Percentiles rank a stretch among this genome's conserved stretches.
Conservation (phyloP, 2,797 vertebrate genomes). For the Pempheris klunzingeri region DNA sequence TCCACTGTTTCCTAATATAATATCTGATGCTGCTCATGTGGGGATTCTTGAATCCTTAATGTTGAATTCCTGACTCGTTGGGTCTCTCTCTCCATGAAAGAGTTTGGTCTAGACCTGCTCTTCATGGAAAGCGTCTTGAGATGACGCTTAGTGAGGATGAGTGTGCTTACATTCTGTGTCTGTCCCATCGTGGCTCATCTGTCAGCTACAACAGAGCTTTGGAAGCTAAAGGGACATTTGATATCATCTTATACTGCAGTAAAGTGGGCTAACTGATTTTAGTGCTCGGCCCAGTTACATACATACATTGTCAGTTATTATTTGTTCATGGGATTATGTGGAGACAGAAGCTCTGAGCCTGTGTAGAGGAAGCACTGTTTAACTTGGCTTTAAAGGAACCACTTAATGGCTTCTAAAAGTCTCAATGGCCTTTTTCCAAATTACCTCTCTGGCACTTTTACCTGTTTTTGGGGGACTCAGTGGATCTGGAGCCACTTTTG, state of each 20-base stretch:
- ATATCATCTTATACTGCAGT: background rate
- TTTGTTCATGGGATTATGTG: background rate
- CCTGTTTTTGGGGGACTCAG: background rate
- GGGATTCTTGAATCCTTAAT: too few species aligned
- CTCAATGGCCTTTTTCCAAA: conserved; percentile 12
- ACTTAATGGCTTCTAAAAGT: conserved; percentile 8
- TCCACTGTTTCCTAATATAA: too few species aligned
- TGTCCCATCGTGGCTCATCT: background rate
- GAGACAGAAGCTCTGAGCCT: background rate
- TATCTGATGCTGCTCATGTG: too few species aligned
- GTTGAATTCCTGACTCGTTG: too few species aligned
- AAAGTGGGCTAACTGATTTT: background rate
- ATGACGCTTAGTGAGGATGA: too few species aligned
- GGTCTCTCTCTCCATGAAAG: too few species aligned
- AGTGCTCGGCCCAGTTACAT: background rate
- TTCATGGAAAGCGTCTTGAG: too few species aligned
- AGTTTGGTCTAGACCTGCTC: too few species aligned
- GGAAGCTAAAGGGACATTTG: too few species aligned
- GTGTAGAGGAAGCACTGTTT: background rate
- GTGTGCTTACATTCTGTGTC: background rate
- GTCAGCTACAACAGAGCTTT: background rate
- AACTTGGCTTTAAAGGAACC: background rate
- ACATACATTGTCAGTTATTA: background rate
- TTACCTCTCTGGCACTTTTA: background rate
- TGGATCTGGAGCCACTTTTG: background rate